Base-by-base conservation (phyloP, 30 jellyfish, hydroid and myxozoan genomes). In the Turritopsis dohrnii region DNA sequence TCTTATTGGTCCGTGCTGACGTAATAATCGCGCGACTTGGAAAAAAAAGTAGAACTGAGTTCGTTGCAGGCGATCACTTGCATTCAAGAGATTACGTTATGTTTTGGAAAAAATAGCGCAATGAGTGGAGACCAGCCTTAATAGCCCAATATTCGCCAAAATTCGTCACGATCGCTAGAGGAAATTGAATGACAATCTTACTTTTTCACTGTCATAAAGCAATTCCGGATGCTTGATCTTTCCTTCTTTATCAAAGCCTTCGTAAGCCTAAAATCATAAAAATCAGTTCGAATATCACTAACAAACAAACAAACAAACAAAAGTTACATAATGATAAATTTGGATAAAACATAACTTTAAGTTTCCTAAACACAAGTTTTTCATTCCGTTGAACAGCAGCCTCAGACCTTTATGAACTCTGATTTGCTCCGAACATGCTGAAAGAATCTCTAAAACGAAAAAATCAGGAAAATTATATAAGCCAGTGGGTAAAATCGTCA, bases 201-300 rank as follows among this genome's bases (percentile, higher is more conserved):
- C 89, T 80, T 91, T 90, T 79, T 87, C 96, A 79, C 86, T 91
- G 79, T 91, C 97, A 76, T 87, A 82, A 41, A 81, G 84, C 1
- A 94, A 73, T 31, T 84, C 84, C 41, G 97, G 97, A 26, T 79
- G 88, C 31, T 84, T 87, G 65, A 91, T 91, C 31, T 86, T 86
- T 69, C 86, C 83, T 20, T 91, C 97, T 65, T 77, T 87, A 21
- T 91, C 94, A 81, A 91, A 91, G 7, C 96, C 97, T 81, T 91
- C 97, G 75, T 87, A 91, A 7, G 95, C 94, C 86, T 84, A 69
- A 54, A 20, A 65, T 7, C 28, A 66, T 18, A n/a, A 53, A 18
- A 24, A 65, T 41, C 21, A 23, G 77, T 23, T 29, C 8, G 23
- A 52, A 79, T 79, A 20, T 24, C 79, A 76, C 24, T 9, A 18